A percentile compares a stretch with the other conserved stretches of the same genome.
phyloP scores from a whole-genome alignment of 37 sponge, comb jelly and placozoan genomes.

The Amphimedon queenslandica region DNA sequence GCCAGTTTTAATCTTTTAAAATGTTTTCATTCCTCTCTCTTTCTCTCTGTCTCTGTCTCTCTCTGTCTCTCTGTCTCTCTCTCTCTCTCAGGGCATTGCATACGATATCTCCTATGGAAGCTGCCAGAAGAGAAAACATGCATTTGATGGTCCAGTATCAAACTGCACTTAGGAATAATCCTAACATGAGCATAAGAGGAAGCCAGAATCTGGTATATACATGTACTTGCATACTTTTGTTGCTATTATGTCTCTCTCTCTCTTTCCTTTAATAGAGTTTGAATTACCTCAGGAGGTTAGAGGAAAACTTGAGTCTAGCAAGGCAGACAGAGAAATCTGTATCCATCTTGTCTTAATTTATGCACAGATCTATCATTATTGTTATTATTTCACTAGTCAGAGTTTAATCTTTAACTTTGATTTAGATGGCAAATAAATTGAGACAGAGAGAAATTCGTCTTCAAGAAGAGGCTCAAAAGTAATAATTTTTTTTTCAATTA shows the following conservation, averaged over 20 bases:
- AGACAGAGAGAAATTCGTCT: conserved; percentile 20
- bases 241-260: not conserved
- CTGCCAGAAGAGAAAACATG: conserved; percentile 44
- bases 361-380: no score
- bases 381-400: not conserved
- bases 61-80: not conserved
- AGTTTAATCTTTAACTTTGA: not conserved
- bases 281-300: conserved; percentile 46
- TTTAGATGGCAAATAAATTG: conserved; percentile 28
- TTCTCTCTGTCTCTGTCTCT: no score
- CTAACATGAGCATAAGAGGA: not conserved
- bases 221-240: not conserved
- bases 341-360: conserved; percentile 4
- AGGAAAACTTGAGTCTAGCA: conserved; percentile 77
- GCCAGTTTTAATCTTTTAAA: no score
- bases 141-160: conserved; percentile 76
- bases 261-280: conserved; percentile 19
- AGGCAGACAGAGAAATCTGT: conserved; percentile 55
- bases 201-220: conserved; percentile 4
- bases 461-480: not conserved
- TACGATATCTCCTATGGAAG: conserved; percentile 29
- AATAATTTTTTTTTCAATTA: not conserved
- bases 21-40: no score
- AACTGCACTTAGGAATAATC: conserved; percentile 28
- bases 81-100: not conserved